Conservation (phyloP, 2,797 vertebrate genomes). For the Danio jaintianensis region DNA sequence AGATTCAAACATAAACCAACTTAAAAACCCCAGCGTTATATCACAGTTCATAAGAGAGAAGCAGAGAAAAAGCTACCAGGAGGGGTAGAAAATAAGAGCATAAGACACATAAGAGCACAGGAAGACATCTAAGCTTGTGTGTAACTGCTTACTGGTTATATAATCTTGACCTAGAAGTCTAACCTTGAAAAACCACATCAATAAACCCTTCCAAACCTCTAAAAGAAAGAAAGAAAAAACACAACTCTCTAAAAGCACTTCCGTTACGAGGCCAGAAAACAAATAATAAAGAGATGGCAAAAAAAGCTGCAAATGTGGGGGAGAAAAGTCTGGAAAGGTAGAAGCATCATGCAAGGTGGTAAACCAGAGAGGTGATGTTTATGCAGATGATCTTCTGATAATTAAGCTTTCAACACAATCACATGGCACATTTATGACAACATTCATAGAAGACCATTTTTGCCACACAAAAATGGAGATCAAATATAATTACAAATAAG, state of each 20-base stretch:
- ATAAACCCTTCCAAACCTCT: neutral
- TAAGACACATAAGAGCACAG: slow-evolving; percentile 17
- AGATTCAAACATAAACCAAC: slow-evolving; percentile 27
- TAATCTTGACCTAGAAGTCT: slow-evolving; percentile 11
- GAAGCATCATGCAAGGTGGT: neutral
- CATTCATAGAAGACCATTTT: neutral
- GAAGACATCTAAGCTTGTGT: slow-evolving; percentile 15
- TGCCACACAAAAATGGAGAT: neutral
- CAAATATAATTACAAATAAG: too few species aligned
- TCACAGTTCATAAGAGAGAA: neutral
- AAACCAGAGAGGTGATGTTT: slow-evolving; percentile 25
- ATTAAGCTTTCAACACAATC: neutral
- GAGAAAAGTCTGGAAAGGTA: neutral
- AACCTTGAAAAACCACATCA: slow-evolving; percentile 29
- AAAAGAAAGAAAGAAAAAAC: neutral
- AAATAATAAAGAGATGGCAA: slow-evolving; percentile 15
- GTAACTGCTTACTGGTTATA: slow-evolving; percentile 18
- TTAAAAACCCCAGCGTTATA: slow-evolving; percentile 38
- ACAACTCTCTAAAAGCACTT: neutral
- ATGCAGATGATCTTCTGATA: slow-evolving; percentile 2
- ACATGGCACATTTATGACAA: neutral
- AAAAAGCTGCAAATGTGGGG: slow-evolving; percentile 24
- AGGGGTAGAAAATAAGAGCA: neutral
- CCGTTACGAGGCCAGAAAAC: neutral
- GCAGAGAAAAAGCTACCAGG: slow-evolving; percentile 14